Evolutionary conservation across 2,797 vertebrate genomes (phyloP).

Genomic region (Chiroxiphia lanceolata): DNA sequence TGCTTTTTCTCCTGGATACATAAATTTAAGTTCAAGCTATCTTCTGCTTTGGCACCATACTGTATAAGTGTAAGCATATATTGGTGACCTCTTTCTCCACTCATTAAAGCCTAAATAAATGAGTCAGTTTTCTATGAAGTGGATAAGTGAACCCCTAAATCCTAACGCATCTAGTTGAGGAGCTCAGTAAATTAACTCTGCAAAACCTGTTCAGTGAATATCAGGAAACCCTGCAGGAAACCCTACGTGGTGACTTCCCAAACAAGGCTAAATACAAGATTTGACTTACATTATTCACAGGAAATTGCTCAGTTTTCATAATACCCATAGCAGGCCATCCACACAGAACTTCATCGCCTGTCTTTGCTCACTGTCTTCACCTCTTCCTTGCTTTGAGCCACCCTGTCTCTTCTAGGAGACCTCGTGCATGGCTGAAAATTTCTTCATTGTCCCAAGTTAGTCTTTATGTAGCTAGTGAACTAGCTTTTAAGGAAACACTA

Average conservation of each 20-base stretch:
- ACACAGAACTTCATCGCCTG: background rate
- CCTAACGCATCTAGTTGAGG: background rate
- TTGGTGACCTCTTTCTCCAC: slow-evolving; percentile 37
- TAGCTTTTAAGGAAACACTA: background rate
- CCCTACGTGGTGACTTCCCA: background rate
- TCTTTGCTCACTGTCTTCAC: background rate
- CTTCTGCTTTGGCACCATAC: slow-evolving; percentile 24
- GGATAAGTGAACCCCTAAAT: background rate
- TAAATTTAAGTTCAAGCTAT: slow-evolving; percentile 54
- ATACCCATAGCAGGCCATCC: background rate
- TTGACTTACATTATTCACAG: background rate
- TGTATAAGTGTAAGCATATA: slow-evolving; percentile 7
- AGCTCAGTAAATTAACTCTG: background rate
- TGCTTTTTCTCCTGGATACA: slow-evolving; percentile 58
- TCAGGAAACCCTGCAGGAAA: background rate
- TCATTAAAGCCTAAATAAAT: background rate
- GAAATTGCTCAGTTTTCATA: background rate
- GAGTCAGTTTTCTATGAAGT: background rate
- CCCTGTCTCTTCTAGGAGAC: background rate
- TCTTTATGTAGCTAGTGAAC: background rate
- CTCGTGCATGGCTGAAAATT: background rate
- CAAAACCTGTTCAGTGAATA: background rate
- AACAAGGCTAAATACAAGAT: background rate
- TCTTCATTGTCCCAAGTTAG: background rate
- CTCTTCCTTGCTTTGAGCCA: background rate